Evolutionary conservation across 2,888 invertebrate species (phyloP).

Genomic region (Phaedon cochleariae): DNA sequence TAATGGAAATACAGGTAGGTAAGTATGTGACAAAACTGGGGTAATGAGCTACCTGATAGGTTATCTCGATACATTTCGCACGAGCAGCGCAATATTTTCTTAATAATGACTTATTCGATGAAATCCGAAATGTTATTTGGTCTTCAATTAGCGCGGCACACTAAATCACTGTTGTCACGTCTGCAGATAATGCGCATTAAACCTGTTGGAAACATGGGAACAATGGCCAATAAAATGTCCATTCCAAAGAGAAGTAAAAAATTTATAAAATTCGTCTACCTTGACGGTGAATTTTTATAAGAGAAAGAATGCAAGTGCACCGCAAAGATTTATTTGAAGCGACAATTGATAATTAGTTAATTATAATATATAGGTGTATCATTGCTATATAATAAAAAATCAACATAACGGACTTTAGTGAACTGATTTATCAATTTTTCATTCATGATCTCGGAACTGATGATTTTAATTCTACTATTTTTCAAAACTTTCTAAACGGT

Average conservation of each 20-base stretch:
- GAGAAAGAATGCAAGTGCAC: background rate
- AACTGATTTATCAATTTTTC: too few species aligned
- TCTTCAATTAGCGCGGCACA: slow-evolving; percentile 8
- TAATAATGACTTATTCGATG: slow-evolving; percentile 5
- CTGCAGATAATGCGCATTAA: slow-evolving; percentile 8
- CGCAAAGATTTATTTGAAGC: background rate
- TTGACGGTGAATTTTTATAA: background rate
- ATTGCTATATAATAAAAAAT: too few species aligned
- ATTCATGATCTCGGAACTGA: too few species aligned
- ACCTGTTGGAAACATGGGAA: slow-evolving; percentile 8
- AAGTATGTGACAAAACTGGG: too few species aligned
- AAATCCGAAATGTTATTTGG: background rate
- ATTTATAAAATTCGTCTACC: background rate
- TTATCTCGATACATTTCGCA: too few species aligned
- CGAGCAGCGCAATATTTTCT: too few species aligned
- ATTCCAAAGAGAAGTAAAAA: background rate
- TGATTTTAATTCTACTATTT: too few species aligned
- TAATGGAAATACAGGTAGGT: too few species aligned
- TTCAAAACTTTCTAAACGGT: too few species aligned
- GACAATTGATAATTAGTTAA: background rate
- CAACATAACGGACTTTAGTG: too few species aligned
- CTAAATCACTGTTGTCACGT: background rate
- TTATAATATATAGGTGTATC: too few species aligned
- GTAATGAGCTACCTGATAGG: too few species aligned
- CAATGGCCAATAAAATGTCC: slow-evolving; percentile 21